Conservation (phyloP, 37 sponge, comb jelly and placozoan species). For the Chondrilla cf. caribensis region DNA sequence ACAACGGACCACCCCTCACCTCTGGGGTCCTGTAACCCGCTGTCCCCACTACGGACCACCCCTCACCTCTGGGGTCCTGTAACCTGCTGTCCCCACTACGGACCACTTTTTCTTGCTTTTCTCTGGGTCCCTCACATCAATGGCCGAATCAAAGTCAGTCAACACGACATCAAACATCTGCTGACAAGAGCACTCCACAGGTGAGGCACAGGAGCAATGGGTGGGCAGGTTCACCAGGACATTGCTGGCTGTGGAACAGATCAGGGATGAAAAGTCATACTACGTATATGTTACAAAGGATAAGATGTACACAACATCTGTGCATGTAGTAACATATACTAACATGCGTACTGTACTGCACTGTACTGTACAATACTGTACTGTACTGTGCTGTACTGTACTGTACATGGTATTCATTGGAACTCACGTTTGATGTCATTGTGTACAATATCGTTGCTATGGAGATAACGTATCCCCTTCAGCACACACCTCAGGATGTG, state of each 20-base stretch:
- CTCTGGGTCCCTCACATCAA: not conserved
- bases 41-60: too few species aligned
- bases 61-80: conserved; percentile 18
- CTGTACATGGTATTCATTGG: too few species aligned
- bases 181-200: not conserved
- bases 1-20: too few species aligned
- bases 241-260: conserved; percentile 10
- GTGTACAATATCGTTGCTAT: conserved; percentile 26
- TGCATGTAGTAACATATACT: too few species aligned
- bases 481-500: conserved; percentile 23
- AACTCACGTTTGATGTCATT: conserved; percentile 43
- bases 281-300: not conserved
- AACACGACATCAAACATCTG: conserved; percentile 8
- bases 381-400: too few species aligned
- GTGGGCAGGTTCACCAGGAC: not conserved
- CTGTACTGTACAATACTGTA: too few species aligned
- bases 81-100: conserved; percentile 1
- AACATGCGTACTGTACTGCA: too few species aligned
- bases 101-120: not conserved
- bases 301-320: too few species aligned
- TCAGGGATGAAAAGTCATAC: not conserved
- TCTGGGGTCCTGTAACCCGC: too few species aligned
- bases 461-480: conserved; percentile 24
- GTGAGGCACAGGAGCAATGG: not conserved
- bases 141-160: conserved; percentile 10